Evolutionary conservation across 2,113 vertebrate genomes (phyloP), one percentile per base, ranked within the genome.

Genomic region (Nesogale talazaci): DNA sequence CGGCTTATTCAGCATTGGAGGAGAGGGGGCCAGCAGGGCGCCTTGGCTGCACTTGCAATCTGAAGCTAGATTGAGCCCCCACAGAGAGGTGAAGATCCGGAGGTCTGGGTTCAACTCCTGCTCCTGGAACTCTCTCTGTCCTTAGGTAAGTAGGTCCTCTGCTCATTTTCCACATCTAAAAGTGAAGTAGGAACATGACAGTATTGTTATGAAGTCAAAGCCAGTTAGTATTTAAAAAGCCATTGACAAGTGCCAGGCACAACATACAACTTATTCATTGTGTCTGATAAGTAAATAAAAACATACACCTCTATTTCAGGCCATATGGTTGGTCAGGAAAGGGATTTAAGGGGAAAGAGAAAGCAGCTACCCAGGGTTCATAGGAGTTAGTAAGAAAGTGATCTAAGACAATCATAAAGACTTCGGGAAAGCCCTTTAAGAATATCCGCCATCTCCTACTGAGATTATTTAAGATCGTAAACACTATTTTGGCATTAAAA

Each of bases 271-370:
- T 22, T 59, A 38, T 82, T 92, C 56, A 20, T 61, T 67, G 14
- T 70, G 57, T 85, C 88, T 46, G 34, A 42, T 76, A 90, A 70
- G 76, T 38, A 88, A 86, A 10, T 57, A 65, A 42, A 85, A 91
- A 42, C 1, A 57, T 12, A 42, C 83, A 76, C 46, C 85, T 85
- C 25, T 61, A 79, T 17, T 85, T 83, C n/a, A 89, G 70, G 38
- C 12, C 38, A 69, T 56, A 34, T 74, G n/a, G 76, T 52, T 78
- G n/a, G 76, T 82, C 17, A 67, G 10, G 25, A 34, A 22, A 63
- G 76, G 63, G 42, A 88, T 17, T 23, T 63, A 34, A 88, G 22
- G 36, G 25, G 34, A n/a, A 40, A 78, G 52, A 67, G 11, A 86
- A 12, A 52, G 46, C 5, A 52, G 46, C 46, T 52, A 6, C 46